Percentiles rank a stretch among this genome's conserved stretches.
These are phyloP conservation scores for Acromyrmex charruanus DNA, from an alignment of 1,140 invertebrate species.

Conservation along the genomic window DNA sequence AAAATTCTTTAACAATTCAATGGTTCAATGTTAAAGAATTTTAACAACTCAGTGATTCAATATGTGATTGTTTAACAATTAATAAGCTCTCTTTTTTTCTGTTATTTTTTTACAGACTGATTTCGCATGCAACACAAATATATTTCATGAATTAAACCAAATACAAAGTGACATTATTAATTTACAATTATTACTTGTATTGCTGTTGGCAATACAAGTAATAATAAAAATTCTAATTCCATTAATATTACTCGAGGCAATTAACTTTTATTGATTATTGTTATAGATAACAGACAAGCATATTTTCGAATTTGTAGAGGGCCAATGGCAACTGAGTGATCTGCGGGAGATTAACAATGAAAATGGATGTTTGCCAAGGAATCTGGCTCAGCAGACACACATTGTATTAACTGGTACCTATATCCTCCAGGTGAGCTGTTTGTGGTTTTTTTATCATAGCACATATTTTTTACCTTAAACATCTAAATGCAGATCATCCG, in stretches of 20 bases:
- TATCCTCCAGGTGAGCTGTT: slow-evolving; percentile 87
- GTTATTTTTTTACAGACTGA: too few species aligned
- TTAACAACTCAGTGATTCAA: too few species aligned
- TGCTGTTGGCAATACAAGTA: neutral
- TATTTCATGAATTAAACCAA: too few species aligned
- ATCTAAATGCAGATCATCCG: slow-evolving; percentile 21
- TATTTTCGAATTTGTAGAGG: slow-evolving; percentile 82
- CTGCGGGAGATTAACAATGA: slow-evolving; percentile 87
- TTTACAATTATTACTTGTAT: too few species aligned
- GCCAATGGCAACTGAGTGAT: slow-evolving; percentile 89
- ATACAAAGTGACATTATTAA: too few species aligned
- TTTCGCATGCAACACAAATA: too few species aligned
- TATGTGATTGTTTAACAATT: too few species aligned
- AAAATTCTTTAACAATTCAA: too few species aligned
- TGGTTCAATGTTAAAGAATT: too few species aligned
- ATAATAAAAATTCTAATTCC: neutral
- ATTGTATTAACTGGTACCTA: slow-evolving; percentile 86
- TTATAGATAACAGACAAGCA: slow-evolving; percentile 57
- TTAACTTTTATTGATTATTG: slow-evolving; percentile 13
- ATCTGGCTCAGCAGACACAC: slow-evolving; percentile 83
- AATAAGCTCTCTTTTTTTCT: too few species aligned
- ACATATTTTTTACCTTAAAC: neutral
- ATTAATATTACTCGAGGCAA: neutral
- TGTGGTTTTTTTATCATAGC: neutral
- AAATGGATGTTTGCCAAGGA: slow-evolving; percentile 87